Evolutionary conservation across 2,888 invertebrate genomes (phyloP), one percentile per base, ranked within the genome.

Genomic region (Stratiomys singularior): DNA sequence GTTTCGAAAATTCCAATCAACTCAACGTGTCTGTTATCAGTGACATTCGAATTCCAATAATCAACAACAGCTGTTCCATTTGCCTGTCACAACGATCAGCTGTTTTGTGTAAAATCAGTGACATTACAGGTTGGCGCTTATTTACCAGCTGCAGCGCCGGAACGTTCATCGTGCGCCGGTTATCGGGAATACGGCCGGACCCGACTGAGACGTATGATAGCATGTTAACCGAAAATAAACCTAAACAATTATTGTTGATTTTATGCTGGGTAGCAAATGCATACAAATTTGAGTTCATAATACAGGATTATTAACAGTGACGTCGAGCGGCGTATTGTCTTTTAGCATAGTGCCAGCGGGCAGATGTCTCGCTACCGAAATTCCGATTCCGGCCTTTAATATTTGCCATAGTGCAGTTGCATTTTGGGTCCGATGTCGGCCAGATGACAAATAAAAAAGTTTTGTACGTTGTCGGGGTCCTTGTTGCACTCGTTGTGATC

Each of bases 401-500:
- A 66, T 37, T 21, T 18, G 21, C 30, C 27, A 13, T 64, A 28
- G 66, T 60, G 25, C 69, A 76, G 76, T 76, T 63, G 76, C 46
- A 60, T 37, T 60, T 76, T 56, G 60, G 5, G 25, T 28, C 72
- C 63, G 66, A 78, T 67, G 71, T 56, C 58, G 76, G 28, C 69
- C 80, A 80, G 81, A 81, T 81, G 81, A 81, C 82, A 80, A 81
- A 81, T 79, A 80, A 77, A 78, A 79, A 79, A 64, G 79, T 81
- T 80, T 80, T 78, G 79, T 78, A 69, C 67, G 76, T 79, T 47
- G 71, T 78, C 69, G 78, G 79, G 52, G 60, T 81, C 37, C 60
- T 82, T 28, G 74, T 82, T 27, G 71, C 81, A 27, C 66, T 81
- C 30, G 78, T 81, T 60, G 79, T 81, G 27, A 66, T 80, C 18